Evolutionary conservation across 2,797 vertebrate genomes (phyloP).

Genomic region (Brachyrhaphis roseni): DNA sequence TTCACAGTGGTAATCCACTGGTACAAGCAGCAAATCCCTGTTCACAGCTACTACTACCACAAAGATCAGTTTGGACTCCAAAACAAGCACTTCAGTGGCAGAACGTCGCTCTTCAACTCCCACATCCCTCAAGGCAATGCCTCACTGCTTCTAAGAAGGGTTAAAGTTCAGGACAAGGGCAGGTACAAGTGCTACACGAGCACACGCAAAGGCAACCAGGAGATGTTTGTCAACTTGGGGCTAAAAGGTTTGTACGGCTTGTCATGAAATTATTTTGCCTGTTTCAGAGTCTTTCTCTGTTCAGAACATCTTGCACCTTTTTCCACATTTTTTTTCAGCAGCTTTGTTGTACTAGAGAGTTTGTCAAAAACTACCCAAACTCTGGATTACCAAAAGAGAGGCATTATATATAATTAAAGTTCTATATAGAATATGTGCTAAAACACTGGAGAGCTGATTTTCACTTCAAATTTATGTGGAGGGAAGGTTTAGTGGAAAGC

Average conservation of each 20-base stretch:
- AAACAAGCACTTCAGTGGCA: conserved; percentile 77
- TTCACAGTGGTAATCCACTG: conserved; percentile 83
- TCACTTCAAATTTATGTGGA: neutral
- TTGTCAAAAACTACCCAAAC: too few relatives aligned
- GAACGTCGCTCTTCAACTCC: conserved; percentile 82
- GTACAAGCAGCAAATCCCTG: conserved; percentile 79
- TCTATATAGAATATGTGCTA: neutral
- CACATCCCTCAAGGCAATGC: conserved; percentile 85
- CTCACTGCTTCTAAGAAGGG: conserved; percentile 82
- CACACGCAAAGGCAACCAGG: conserved; percentile 70
- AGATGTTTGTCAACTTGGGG: conserved; percentile 71
- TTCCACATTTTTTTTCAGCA: conserved; percentile 17
- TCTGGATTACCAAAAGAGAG: too few relatives aligned
- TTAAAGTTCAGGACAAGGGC: conserved; percentile 82
- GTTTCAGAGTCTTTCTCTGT: neutral
- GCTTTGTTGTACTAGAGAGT: conserved; percentile 10
- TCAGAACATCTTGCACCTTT: conserved; percentile 40
- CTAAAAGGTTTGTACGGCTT: conserved; percentile 80
- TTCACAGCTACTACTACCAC: conserved; percentile 84
- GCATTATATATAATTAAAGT: neutral
- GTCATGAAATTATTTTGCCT: neutral
- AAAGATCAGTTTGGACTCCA: conserved; percentile 81
- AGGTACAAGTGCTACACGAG: conserved; percentile 86
- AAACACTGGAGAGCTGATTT: neutral
- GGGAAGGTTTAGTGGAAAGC: neutral